phyloP scores from a whole-genome alignment of 1,140 invertebrate species.

The Drosophila quadrilineata region DNA sequence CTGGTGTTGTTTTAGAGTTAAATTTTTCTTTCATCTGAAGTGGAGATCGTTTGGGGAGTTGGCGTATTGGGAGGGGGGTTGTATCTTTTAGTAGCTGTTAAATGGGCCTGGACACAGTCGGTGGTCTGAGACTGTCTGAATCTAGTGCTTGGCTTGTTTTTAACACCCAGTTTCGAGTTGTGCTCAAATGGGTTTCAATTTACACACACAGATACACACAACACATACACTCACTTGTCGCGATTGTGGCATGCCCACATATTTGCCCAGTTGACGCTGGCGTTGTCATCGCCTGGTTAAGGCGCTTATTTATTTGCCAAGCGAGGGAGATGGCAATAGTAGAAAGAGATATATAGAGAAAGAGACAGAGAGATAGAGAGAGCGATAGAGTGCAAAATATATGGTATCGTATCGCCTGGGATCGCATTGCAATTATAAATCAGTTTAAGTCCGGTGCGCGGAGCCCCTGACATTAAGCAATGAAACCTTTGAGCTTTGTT shows the following conservation, averaged over 20 bases:
- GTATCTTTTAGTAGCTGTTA: conserved; percentile 76
- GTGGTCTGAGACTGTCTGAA: conserved; percentile 50
- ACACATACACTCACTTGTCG: conserved; percentile 65
- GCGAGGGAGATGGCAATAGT: conserved; percentile 24
- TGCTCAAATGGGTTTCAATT: conserved; percentile 66
- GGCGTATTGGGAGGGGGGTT: no score
- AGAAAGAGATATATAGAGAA: conserved; percentile 50
- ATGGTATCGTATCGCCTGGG: no score
- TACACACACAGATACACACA: conserved; percentile 37
- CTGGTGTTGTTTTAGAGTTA: conserved; percentile 29
- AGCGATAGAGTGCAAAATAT: no score
- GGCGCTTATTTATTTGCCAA: conserved; percentile 76
- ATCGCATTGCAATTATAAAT: conserved; percentile 73
- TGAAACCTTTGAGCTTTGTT: conserved; percentile 77
- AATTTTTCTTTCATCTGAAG: conserved; percentile 28
- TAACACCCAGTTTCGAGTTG: conserved; percentile 53
- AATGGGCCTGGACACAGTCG: conserved; percentile 65
- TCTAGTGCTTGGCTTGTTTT: conserved; percentile 65
- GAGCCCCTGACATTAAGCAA: conserved; percentile 74
- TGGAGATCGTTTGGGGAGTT: conserved; percentile 50
- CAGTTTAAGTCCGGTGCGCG: conserved; percentile 60
- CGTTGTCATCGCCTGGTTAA: conserved; percentile 68
- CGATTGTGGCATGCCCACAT: conserved; percentile 44
- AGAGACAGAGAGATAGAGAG: no score
- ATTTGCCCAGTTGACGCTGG: conserved; percentile 23